Conservation (phyloP, 2,113 vertebrate genomes). For the Epinephelus lanceolatus region DNA sequence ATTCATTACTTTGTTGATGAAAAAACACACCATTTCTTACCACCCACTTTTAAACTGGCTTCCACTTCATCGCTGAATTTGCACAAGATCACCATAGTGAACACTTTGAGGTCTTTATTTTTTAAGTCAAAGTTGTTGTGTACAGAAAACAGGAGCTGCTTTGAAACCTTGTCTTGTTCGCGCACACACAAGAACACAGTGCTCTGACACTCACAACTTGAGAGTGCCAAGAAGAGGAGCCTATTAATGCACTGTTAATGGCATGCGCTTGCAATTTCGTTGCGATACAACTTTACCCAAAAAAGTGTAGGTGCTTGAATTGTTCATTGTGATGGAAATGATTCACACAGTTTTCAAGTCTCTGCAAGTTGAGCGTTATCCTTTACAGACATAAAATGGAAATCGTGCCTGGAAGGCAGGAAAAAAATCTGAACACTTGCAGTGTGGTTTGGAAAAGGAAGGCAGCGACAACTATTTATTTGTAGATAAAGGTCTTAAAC, state of each 20-base stretch:
- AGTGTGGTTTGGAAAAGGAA: neutral
- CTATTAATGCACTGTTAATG: neutral
- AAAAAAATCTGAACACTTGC: neutral
- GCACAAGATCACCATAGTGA: neutral
- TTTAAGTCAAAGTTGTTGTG: neutral
- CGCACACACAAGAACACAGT: neutral
- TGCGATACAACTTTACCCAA: neutral
- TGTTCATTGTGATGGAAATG: neutral
- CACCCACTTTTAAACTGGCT: neutral
- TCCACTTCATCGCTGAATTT: neutral
- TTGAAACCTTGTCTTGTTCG: neutral
- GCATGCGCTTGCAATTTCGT: neutral
- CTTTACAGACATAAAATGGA: neutral
- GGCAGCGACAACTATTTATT: neutral
- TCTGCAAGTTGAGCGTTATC: neutral
- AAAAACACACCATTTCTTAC: neutral
- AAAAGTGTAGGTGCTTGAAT: neutral
- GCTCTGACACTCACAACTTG: neutral
- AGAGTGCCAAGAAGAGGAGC: neutral
- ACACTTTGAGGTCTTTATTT: neutral
- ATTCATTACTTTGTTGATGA: neutral
- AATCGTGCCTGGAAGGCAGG: neutral
- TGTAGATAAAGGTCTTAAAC: neutral
- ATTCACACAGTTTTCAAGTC: neutral
- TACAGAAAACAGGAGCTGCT: neutral